Conservation (phyloP, 2,797 vertebrate genomes). For the Meda fulgida region DNA sequence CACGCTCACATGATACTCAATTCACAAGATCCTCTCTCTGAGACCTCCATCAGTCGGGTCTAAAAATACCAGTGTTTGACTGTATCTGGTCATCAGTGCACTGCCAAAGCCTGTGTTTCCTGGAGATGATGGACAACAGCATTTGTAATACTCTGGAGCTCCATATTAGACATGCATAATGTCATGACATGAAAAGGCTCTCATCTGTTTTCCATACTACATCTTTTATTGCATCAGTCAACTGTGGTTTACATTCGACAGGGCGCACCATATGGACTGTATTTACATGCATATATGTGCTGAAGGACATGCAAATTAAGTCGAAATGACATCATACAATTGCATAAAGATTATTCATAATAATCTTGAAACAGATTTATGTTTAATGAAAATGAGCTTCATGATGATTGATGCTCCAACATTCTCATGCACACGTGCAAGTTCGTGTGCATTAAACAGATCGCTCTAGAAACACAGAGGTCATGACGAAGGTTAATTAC, state of each 20-base stretch:
- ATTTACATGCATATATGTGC: conserved; percentile 16
- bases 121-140: conserved; percentile 54
- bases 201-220: conserved; percentile 42
- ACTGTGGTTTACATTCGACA: conserved; percentile 4
- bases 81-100: conserved; percentile 40
- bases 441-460: conserved; percentile 2
- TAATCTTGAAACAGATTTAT: not conserved
- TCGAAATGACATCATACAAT: conserved; percentile 18
- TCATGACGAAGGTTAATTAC: conserved; percentile 34
- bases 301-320: conserved; percentile 33
- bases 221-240: conserved; percentile 17
- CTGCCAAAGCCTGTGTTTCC: conserved; percentile 43
- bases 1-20: conserved; percentile 11
- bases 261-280: conserved; percentile 14
- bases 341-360: not conserved
- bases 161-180: conserved; percentile 11
- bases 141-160: conserved; percentile 32
- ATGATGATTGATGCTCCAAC: conserved; percentile 11
- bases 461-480: conserved; percentile 1
- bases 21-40: conserved; percentile 50
- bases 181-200: conserved; percentile 20
- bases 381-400: not conserved
- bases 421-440: conserved; percentile 7
- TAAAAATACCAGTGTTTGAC: conserved; percentile 49
- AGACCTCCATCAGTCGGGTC: conserved; percentile 35